Conservation (phyloP, 64 coral and sea anemone genomes). For the Dendrophyllia cribrosa region DNA sequence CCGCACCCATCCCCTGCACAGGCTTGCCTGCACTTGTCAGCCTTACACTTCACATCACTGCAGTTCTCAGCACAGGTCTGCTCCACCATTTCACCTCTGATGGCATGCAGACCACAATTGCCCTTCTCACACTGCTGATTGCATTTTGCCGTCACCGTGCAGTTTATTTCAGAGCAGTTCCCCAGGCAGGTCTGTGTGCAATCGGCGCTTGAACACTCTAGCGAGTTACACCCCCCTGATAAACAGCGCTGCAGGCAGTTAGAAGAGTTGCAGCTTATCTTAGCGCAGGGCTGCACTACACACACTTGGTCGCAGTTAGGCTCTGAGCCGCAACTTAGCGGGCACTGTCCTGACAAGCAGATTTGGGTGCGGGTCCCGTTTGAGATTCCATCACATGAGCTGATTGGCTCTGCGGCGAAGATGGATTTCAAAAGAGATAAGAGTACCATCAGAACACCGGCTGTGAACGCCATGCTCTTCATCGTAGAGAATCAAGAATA, state of each 20-base stretch:
- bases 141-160: conserved; percentile 26
- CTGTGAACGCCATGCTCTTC: not conserved
- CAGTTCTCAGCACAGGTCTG: conserved; percentile 48
- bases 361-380: conserved; percentile 18
- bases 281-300: not conserved
- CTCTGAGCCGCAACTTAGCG: not conserved
- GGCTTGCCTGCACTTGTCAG: conserved; percentile 9
- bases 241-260: conserved; percentile 20
- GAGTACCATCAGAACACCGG: not conserved
- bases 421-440: not conserved
- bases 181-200: conserved; percentile 21
- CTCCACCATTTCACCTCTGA: not conserved
- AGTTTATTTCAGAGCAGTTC: conserved; percentile 28
- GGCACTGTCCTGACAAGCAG: conserved; percentile 33
- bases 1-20: conserved; percentile 29
- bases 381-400: not conserved
- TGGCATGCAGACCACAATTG: not conserved
- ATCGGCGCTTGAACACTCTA: not conserved
- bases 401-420: not conserved
- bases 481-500: not conserved
- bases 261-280: conserved; percentile 22
- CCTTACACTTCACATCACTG: conserved; percentile 2
- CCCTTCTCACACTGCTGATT: conserved; percentile 47
- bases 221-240: not conserved
- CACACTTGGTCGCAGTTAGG: conserved; percentile 21